Base-by-base conservation (phyloP, 2,888 invertebrate genomes). In the Platerodrilus igneus region DNA sequence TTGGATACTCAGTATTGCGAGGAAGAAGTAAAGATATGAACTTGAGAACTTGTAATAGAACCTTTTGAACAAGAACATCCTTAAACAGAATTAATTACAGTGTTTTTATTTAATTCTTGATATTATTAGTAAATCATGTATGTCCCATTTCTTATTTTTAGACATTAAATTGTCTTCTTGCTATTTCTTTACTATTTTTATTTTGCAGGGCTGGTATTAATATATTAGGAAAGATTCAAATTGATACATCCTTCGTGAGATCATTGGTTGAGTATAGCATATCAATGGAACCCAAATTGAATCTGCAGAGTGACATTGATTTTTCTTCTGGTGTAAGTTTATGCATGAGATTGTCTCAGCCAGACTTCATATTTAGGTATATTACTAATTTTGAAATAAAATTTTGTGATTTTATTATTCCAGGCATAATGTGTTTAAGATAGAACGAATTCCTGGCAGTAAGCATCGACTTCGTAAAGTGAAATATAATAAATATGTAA, bases 341-440 rank as follows among this genome's bases (percentile, higher is more conserved):
- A 34, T 90, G 89, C 64, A 76, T 89, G 71, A 80, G 82, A 58
- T 73, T 90, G 8, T 76, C 75, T 28, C 81, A 86, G 53, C 84
- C 84, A 2, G 75, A 80, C 40, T 73, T 80, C 13, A 50, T 70
- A 3, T 68, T 80, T 39, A 77, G 71, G 83, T 83, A 65, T 69
- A 62, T 53, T 32, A 16, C n/a, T 28, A 28, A 16, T 28, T 18
- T 29, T 28, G 8, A 10, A 26, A 3, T 26, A 15, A 30, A n/a
- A n/a, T n/a, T n/a, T n/a, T n/a, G n/a, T 19, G 3, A 13, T 22
- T 2, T 13, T 44, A 29, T 33, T 17, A 11, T 47, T 48, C 34
- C 25, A 83, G 80, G 48, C 77, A 83, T 53, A 74, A 75, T 45
- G 67, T 81, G 27, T 75, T 75, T 51, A 79, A 83, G 70, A 73